These are phyloP conservation scores for Zoanthus sociatus DNA, from an alignment of 92 coral and sea anemone genomes.

Conservation along the genomic window DNA sequence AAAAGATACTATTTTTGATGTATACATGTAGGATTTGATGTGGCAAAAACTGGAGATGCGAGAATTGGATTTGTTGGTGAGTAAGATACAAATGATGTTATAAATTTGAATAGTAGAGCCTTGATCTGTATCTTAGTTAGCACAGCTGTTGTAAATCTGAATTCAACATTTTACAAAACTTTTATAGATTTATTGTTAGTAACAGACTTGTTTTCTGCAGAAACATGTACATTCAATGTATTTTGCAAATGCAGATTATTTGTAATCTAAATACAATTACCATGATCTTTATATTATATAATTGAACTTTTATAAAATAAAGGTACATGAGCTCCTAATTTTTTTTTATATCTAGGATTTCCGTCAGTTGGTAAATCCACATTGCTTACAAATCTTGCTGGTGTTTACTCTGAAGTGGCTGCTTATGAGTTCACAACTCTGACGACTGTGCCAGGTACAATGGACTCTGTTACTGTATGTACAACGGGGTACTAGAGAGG, in stretches of 20 bases:
- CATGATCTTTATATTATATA: no score
- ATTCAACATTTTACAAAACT: no score
- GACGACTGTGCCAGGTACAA: slow-evolving; percentile 95
- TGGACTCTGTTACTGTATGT: no score
- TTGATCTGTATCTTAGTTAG: no score
- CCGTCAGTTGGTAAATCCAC: slow-evolving; percentile 99
- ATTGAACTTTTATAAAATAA: no score
- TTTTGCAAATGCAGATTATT: no score
- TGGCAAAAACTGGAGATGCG: slow-evolving; percentile 98
- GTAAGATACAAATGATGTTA: neutral
- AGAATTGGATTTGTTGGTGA: slow-evolving; percentile 98
- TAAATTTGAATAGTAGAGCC: neutral
- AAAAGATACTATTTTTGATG: neutral
- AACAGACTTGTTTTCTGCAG: neutral
- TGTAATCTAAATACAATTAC: no score
- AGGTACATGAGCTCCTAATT: neutral
- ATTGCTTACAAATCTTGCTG: slow-evolving; percentile 92
- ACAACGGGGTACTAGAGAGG: no score
- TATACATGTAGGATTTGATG: slow-evolving; percentile 87
- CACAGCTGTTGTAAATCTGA: no score
- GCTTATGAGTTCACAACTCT: slow-evolving; percentile 98
- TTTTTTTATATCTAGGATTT: slow-evolving; percentile 63
- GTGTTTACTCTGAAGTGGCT: slow-evolving; percentile 99
- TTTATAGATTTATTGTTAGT: neutral
- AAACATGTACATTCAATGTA: no score